A percentile compares a stretch with the other conserved stretches of the same genome.
Conservation (phyloP, 2,888 invertebrate genomes). For the Limnephilus marmoratus region DNA sequence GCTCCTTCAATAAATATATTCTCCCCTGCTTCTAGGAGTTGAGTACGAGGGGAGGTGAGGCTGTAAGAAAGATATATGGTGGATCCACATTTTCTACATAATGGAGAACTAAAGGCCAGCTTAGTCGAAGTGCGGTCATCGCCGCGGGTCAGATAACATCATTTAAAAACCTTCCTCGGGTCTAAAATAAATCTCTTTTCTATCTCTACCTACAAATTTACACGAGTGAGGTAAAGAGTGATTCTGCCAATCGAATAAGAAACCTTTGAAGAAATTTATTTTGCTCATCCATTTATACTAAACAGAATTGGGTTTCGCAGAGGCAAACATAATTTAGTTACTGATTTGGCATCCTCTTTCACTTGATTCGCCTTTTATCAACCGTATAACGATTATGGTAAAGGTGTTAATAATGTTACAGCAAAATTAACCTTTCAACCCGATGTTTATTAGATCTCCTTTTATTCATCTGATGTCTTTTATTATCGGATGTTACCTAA, state of each 20-base stretch:
- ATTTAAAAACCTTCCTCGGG: background rate
- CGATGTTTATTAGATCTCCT: background rate
- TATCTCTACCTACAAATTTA: background rate
- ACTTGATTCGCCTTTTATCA: background rate
- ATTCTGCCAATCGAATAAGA: background rate
- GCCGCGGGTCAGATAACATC: background rate
- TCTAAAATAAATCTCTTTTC: background rate
- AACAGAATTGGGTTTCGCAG: background rate
- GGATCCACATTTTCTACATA: background rate
- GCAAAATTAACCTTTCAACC: too few species aligned
- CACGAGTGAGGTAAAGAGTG: background rate
- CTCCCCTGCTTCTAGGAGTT: background rate
- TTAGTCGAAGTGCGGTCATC: background rate
- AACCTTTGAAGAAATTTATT: background rate
- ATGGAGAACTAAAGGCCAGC: background rate
- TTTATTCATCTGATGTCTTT: background rate
- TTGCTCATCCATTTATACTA: background rate
- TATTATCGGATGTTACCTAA: background rate
- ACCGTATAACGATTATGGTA: background rate
- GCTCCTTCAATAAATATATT: background rate
- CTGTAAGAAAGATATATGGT: background rate
- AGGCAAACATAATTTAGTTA: background rate
- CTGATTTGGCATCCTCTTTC: background rate
- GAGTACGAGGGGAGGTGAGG: background rate
- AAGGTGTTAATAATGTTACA: too few species aligned